Evolutionary conservation across 2,888 invertebrate species (phyloP), one percentile per base, ranked within the genome.

Genomic region (Lasioglossum zephyrum): DNA sequence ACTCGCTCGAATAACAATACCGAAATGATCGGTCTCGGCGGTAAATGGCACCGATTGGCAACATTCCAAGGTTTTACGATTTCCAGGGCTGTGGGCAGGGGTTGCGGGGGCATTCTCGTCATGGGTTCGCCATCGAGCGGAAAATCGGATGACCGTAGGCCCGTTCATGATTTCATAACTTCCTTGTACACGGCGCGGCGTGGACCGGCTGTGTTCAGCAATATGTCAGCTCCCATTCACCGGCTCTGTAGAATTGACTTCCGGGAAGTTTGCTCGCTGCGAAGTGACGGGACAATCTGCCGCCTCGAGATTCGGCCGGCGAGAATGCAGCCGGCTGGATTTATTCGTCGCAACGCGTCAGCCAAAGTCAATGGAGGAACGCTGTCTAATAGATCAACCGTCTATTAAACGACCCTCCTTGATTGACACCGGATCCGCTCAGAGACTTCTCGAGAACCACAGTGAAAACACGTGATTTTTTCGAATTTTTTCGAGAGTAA

Each of bases 81-180:
- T 70, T 41, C 41, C 41, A 0, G 13, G n/a, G 4, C 13, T 0
- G 22, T 11, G 39, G 39, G 31, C 9, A 53, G 53, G 22, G 57
- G 1, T 57, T n/a, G 57, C n/a, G n/a, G 9, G 3, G 60, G 18
- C 22, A 22, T 66, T 22, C 9, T 39, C 66, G 63, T 63, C 47
- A 9, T 9, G 31, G 73, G 0, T 49, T 11, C 49, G 26, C 22
- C 47, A 18, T 73, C 49, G 73, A 73, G 73, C n/a, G 73, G 49
- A 31, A 73, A 73, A 53, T 73, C 73, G 73, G 31, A 36, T 36
- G 49, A 36, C 53, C 36, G 31, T 31, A 22, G 73, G 31, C 22
- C 57, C 60, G 70, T 81, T 74, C 53, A 49, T 63, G 74, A 84
- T 44, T 81, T 85, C 85, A 84, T 85, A 85, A 85, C 84, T 80